Conservation (phyloP, 2,113 vertebrate genomes). For the Camelus dromedarius region DNA sequence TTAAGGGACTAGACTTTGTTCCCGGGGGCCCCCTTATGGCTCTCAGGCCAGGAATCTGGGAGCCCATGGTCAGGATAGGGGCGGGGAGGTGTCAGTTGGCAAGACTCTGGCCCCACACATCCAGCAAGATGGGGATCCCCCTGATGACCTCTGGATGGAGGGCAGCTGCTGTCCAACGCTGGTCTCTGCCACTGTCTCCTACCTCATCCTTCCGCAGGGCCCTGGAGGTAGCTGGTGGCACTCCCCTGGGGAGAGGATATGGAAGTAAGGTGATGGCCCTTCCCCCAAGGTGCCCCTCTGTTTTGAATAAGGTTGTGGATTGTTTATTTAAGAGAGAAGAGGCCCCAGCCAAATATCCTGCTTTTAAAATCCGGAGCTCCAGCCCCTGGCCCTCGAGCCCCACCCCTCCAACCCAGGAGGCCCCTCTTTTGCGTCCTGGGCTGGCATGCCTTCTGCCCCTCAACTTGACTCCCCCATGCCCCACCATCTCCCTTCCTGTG, state of each 20-base stretch:
- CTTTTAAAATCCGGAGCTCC: constrained; percentile 89
- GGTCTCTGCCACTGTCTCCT: background rate
- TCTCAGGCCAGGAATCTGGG: background rate
- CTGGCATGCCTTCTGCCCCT: background rate
- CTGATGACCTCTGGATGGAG: background rate
- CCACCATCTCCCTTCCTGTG: background rate
- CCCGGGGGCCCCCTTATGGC: background rate
- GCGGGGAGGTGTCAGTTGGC: background rate
- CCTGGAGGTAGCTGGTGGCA: constrained; percentile 75
- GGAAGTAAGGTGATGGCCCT: constrained; percentile 89
- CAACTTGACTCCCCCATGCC: background rate
- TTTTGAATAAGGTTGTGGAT: constrained; percentile 91
- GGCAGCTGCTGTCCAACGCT: background rate
- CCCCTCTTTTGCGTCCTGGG: background rate
- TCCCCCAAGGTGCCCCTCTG: constrained; percentile 89
- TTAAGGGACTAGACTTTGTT: constrained; percentile 21
- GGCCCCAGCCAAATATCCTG: constrained; percentile 95
- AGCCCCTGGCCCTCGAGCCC: constrained; percentile 37
- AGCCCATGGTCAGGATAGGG: background rate
- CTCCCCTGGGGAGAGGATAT: constrained; percentile 84
- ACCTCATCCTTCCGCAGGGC: accelerated
- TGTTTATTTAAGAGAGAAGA: constrained; percentile 96
- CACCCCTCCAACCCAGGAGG: background rate
- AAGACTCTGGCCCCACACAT: background rate
- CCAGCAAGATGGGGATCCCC: background rate